Conservation (phyloP, 2,113 vertebrate species). For the Tamias sibiricus region DNA sequence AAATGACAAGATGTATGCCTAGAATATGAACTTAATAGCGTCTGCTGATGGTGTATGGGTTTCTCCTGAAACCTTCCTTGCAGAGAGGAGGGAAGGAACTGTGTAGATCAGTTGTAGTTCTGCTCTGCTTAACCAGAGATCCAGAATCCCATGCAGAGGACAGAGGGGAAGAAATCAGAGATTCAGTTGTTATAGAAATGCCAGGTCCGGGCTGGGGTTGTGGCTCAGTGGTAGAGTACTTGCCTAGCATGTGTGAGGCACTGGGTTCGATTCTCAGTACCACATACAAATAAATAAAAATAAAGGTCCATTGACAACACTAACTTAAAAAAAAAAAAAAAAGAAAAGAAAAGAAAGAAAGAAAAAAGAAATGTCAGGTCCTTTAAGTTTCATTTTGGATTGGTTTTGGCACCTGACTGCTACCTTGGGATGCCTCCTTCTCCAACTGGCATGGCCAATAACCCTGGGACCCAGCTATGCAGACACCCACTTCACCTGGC, state of each 20-base stretch:
- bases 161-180: background rate
- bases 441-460: background rate
- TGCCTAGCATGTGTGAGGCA: no score
- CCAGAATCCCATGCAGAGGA: background rate
- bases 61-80: background rate
- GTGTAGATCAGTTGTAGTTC: background rate
- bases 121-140: background rate
- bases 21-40: background rate
- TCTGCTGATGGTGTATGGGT: background rate
- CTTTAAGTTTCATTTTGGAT: background rate
- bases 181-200: background rate
- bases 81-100: background rate
- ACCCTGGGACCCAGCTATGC: background rate
- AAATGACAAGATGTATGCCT: background rate
- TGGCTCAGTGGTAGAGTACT: no score
- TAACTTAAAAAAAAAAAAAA: no score
- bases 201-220: no score
- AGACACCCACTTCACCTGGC: background rate
- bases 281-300: no score
- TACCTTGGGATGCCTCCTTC: background rate
- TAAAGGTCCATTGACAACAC: no score
- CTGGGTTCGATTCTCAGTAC: no score
- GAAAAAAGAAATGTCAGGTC: no score
- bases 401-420: background rate
- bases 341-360: no score